A percentile compares a stretch with the other conserved stretches of the same genome.
These are phyloP conservation scores for Tillus elongatus DNA, from an alignment of 2,888 invertebrate species.

Conservation along the genomic window DNA sequence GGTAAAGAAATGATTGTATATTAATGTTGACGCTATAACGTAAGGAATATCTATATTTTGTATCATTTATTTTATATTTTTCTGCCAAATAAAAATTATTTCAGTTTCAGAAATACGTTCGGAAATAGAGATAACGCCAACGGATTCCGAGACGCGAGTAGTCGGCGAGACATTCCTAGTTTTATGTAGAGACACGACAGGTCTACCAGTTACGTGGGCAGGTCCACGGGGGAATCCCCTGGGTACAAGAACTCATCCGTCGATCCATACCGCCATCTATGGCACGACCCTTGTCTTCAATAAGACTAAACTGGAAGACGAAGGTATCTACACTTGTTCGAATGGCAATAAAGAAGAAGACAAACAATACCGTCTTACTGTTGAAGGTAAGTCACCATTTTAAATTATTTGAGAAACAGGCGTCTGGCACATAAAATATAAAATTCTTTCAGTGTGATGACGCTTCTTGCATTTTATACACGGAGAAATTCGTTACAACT, in stretches of 20 bases:
- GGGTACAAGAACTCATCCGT: background rate
- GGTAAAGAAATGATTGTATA: too few species aligned
- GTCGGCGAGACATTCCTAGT: background rate
- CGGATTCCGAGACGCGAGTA: background rate
- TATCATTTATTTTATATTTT: too few species aligned
- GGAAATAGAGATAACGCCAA: background rate
- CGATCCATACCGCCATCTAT: background rate
- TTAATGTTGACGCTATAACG: too few species aligned
- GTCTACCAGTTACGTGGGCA: background rate
- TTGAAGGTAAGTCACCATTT: background rate
- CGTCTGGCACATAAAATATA: too few species aligned
- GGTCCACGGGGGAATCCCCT: background rate
- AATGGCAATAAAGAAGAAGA: background rate
- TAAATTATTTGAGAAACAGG: too few species aligned
- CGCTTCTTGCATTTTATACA: too few species aligned
- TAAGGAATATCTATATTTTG: too few species aligned
- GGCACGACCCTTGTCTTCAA: constrained; percentile 1
- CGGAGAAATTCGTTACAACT: too few species aligned
- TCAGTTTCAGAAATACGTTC: background rate
- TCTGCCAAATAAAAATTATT: too few species aligned
- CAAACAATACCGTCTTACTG: background rate
- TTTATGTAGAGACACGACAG: background rate
- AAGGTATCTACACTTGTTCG: constrained; percentile 1
- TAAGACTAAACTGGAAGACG: background rate
- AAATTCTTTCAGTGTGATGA: too few species aligned